phyloP scores from a whole-genome alignment of 2,113 vertebrate genomes.

The Tringa solitaria region DNA sequence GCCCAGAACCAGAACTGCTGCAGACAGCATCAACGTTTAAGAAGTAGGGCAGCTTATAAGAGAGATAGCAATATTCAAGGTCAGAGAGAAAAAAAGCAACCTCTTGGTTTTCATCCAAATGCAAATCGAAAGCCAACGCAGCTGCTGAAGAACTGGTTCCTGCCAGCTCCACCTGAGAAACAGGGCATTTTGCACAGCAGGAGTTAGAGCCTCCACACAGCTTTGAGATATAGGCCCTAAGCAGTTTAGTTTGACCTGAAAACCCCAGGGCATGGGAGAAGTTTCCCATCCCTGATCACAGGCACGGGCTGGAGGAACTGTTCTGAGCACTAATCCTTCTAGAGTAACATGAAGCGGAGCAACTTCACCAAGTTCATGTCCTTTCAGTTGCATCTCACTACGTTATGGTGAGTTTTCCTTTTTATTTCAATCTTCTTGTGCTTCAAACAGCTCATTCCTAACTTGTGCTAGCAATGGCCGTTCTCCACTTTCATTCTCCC shows the following conservation, averaged over 20 bases:
- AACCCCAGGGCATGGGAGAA: conserved; percentile 1
- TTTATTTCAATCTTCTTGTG: neutral
- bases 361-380: neutral
- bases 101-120: conserved; percentile 51
- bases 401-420: neutral
- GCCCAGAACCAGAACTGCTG: neutral
- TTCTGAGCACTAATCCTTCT: neutral
- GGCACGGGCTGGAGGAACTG: neutral
- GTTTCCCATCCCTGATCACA: neutral
- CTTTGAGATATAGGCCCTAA: neutral
- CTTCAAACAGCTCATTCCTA: neutral
- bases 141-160: conserved; percentile 54
- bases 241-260: conserved; percentile 11
- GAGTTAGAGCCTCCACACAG: neutral
- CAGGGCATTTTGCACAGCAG: neutral
- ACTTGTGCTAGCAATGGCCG: neutral
- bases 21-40: neutral
- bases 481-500: neutral
- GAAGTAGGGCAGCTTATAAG: neutral
- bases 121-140: conserved; percentile 8
- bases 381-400: neutral
- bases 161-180: conserved; percentile 50
- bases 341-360: neutral
- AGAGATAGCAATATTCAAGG: neutral
- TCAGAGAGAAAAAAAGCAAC: neutral